Evolutionary conservation across 2,113 vertebrate genomes (phyloP).

Genomic region (Piaya cayana): DNA sequence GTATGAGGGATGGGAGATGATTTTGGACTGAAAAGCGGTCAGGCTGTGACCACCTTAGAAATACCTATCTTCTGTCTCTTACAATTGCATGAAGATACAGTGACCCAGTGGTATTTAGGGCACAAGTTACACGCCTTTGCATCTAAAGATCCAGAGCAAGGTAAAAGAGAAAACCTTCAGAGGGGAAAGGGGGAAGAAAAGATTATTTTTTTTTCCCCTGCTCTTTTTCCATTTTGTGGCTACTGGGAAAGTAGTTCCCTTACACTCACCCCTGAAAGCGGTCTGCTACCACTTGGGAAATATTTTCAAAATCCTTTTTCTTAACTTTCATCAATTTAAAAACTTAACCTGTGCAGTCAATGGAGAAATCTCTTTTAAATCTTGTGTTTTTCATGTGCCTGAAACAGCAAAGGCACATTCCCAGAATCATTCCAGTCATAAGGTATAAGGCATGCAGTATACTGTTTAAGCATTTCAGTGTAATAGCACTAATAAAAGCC

Average conservation of each 20-base stretch:
- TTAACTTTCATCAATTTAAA: background rate
- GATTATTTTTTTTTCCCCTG: background rate
- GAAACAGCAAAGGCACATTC: background rate
- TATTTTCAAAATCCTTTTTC: background rate
- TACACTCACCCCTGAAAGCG: background rate
- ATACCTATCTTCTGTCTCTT: background rate
- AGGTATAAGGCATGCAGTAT: background rate
- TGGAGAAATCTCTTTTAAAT: background rate
- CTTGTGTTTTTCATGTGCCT: background rate
- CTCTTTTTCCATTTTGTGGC: background rate
- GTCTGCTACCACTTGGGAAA: background rate
- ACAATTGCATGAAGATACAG: background rate
- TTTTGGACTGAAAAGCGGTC: background rate
- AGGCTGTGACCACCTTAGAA: background rate
- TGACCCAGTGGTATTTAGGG: background rate
- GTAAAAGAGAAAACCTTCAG: background rate
- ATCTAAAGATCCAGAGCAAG: background rate
- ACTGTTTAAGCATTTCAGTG: background rate
- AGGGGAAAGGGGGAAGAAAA: no score
- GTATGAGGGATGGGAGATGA: background rate
- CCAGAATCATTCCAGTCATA: background rate
- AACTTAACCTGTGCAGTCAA: background rate
- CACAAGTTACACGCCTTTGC: background rate
- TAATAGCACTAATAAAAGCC: background rate
- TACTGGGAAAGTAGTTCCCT: background rate